Evolutionary conservation across 2,888 invertebrate species (phyloP).

Genomic region (Rhimphoctona megacephalus): DNA sequence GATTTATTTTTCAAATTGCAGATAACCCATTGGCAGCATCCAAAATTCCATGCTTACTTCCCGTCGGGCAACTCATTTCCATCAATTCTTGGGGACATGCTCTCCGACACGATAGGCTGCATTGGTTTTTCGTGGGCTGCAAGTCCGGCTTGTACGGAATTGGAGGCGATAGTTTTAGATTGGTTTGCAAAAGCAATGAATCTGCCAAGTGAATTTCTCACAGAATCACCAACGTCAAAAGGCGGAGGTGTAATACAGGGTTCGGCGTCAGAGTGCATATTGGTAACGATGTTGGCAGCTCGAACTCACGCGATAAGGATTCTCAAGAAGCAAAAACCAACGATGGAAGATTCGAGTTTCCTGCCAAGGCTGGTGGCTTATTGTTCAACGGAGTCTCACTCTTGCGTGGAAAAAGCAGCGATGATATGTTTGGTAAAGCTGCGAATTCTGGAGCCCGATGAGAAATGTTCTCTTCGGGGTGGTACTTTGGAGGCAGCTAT

Average conservation of each 20-base stretch:
- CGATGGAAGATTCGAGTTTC: slow-evolving; percentile 89
- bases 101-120: slow-evolving; percentile 98
- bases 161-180: slow-evolving; percentile 93
- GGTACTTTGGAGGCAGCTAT: slow-evolving; percentile 88
- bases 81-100: slow-evolving; percentile 98
- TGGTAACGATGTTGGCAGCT: slow-evolving; percentile 92
- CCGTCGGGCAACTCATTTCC: slow-evolving; percentile 99
- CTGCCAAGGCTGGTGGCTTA: slow-evolving; percentile 92
- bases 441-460: slow-evolving; percentile 90
- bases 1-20: slow-evolving; percentile 63
- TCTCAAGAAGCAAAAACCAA: slow-evolving; percentile 87
- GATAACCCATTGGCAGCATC: slow-evolving; percentile 99
- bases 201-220: slow-evolving; percentile 89
- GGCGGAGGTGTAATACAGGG: slow-evolving; percentile 94
- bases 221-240: slow-evolving; percentile 86
- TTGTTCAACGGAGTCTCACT: slow-evolving; percentile 91
- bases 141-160: slow-evolving; percentile 94
- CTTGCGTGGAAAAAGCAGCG: slow-evolving; percentile 92
- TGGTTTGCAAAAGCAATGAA: slow-evolving; percentile 93
- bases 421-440: slow-evolving; percentile 91
- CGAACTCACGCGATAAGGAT: slow-evolving; percentile 89
- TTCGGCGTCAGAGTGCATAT: slow-evolving; percentile 93
- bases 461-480: slow-evolving; percentile 88
- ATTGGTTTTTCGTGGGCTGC: slow-evolving; percentile 99
- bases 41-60: slow-evolving; percentile 99